A percentile compares a stretch with the other conserved stretches of the same genome.
phyloP scores from a whole-genome alignment of 2,888 invertebrate genomes.

The Habrosyne pyritoides region DNA sequence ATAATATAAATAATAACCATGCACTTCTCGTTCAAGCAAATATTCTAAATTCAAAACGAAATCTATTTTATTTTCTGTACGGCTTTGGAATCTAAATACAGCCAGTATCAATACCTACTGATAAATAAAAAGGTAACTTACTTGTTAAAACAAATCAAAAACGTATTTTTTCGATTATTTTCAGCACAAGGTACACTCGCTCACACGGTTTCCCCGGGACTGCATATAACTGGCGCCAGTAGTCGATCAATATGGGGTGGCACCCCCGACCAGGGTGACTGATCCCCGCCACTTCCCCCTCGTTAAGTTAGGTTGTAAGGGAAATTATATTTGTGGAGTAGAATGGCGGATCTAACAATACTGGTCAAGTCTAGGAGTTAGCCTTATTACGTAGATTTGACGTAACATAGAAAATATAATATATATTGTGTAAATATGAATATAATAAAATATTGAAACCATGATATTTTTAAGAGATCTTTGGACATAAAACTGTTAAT shows the following conservation, averaged over 20 bases:
- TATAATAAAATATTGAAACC: not conserved
- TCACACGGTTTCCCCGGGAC: slow-evolving; percentile 29
- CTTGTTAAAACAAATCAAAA: not conserved
- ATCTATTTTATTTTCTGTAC: too few relatives aligned
- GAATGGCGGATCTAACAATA: slow-evolving; percentile 29
- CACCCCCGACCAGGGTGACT: slow-evolving; percentile 20
- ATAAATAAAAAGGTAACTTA: not conserved
- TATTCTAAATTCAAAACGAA: not conserved
- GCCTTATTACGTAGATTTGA: not conserved
- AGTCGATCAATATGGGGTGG: slow-evolving; percentile 63
- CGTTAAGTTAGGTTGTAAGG: slow-evolving; percentile 6
- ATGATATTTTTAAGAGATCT: not conserved
- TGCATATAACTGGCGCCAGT: slow-evolving; percentile 50
- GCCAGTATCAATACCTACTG: not conserved
- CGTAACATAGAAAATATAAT: not conserved
- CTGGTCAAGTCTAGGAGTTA: slow-evolving; percentile 29
- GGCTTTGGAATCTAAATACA: not conserved
- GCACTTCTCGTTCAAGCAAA: not conserved
- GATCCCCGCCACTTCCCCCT: slow-evolving; percentile 26
- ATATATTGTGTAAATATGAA: not conserved
- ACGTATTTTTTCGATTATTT: not conserved
- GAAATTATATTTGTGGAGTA: slow-evolving; percentile 15
- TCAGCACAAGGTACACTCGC: slow-evolving; percentile 26
- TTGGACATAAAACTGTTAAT: too few relatives aligned
- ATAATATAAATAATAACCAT: too few relatives aligned